Evolutionary conservation across 1,140 invertebrate species (phyloP), one percentile per base, ranked within the genome.

Genomic region (Battus philenor): DNA sequence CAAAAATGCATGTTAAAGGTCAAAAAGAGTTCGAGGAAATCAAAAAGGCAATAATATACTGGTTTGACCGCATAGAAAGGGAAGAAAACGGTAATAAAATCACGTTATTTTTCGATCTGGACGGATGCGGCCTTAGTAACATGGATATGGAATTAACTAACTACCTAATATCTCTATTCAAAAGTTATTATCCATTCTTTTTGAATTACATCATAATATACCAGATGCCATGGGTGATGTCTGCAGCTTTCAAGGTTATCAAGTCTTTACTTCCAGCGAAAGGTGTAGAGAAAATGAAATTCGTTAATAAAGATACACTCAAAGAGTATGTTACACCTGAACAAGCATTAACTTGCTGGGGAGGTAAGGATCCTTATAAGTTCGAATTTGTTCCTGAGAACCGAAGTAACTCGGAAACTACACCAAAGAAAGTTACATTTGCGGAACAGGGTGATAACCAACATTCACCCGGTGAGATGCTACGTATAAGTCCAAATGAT

Each of bases 161-260:
- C 64, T 97, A 95, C 59, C 85, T 98, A 39, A 96, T 98, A 48
- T 90, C 89, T 16, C 87, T 96, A 15, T 96, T 97, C 66, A 97
- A 97, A 79, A 86, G 88, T 18, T 97, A 98, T 73, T 98, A 98
- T 86, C 97, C 97, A 5, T 93, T 91, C 84, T 92, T 94, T 74
- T 79, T 96, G 47, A 98, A 96, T 72, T 96, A 96, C 68, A 95
- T 99, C 49, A 87, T 98, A 26, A 93, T 98, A 39, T 96, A 90
- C 84, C 95, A 98, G 76, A 95, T 98, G 93, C 94, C 96, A 2
- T 99, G 97, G 96, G 90, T 98, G 4, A 86, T 98, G 43, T 97
- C 93, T 76, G 95, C 97, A 59, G 94, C 94, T 1, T 98, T 98
- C 87, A 97, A 95, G 85, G 89, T 98, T 30, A 94, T 98, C 26